Evolutionary conservation across 2,888 invertebrate species (phyloP).

Genomic region (Thera obeliscata): DNA sequence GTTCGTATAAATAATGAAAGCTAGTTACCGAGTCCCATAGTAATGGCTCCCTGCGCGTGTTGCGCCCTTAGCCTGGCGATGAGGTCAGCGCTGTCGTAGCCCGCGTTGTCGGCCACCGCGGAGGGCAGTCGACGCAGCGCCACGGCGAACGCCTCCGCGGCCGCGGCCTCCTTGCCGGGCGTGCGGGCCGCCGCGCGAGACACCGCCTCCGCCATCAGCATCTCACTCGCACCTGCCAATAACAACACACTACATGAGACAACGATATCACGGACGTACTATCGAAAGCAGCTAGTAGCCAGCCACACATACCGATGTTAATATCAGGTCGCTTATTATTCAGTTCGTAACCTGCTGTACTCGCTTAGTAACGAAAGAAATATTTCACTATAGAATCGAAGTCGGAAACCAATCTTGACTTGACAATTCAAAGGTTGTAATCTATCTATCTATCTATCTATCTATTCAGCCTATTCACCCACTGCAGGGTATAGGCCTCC

Average conservation of each 20-base stretch:
- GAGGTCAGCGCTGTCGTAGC: slow-evolving; percentile 98
- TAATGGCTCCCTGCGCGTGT: slow-evolving; percentile 92
- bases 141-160: slow-evolving; percentile 96
- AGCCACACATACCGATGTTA: too few species aligned
- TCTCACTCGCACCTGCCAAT: slow-evolving; percentile 92
- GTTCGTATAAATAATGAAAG: neutral
- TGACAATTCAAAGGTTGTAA: too few species aligned
- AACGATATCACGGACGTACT: too few species aligned
- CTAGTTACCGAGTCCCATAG: slow-evolving; percentile 90
- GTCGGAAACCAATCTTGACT: too few species aligned
- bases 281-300: too few species aligned
- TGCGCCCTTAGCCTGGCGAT: slow-evolving; percentile 95
- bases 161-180: slow-evolving; percentile 98
- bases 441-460: too few species aligned
- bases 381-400: too few species aligned
- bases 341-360: too few species aligned
- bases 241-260: neutral
- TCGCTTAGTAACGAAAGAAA: too few species aligned
- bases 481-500: too few species aligned
- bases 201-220: slow-evolving; percentile 98
- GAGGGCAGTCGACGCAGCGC: slow-evolving; percentile 96
- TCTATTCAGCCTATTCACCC: too few species aligned
- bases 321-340: too few species aligned
- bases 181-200: slow-evolving; percentile 92
- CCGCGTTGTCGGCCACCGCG: slow-evolving; percentile 99